Evolutionary conservation across 1,140 invertebrate genomes (phyloP).

Genomic region (Micrasema longulum): DNA sequence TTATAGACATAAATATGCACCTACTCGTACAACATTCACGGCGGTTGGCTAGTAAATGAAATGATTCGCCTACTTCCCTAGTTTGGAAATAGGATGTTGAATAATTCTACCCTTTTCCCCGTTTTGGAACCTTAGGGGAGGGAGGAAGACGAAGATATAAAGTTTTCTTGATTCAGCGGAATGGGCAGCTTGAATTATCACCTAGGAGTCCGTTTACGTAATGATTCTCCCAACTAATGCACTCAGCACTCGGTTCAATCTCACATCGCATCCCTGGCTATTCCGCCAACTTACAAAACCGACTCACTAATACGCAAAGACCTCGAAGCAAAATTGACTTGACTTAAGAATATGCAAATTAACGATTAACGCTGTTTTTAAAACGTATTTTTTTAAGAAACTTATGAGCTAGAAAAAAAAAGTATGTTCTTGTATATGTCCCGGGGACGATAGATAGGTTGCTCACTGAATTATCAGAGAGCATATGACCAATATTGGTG

Average conservation of each 20-base stretch:
- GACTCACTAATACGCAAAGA: not conserved
- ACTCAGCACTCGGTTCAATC: conserved; percentile 23
- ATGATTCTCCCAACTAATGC: conserved; percentile 27
- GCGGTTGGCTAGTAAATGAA: conserved; percentile 21
- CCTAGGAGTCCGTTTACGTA: conserved; percentile 26
- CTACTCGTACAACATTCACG: not conserved
- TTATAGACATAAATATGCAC: too few species aligned
- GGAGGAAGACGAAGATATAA: conserved; percentile 20
- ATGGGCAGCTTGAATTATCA: conserved; percentile 28
- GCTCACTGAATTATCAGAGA: too few species aligned
- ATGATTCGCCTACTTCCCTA: conserved; percentile 16
- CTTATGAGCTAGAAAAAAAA: too few species aligned
- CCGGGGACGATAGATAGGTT: too few species aligned
- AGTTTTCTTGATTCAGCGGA: conserved; percentile 25
- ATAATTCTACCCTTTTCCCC: conserved; percentile 31
- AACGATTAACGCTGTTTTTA: too few species aligned
- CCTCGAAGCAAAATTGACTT: not conserved
- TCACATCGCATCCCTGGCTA: conserved; percentile 12
- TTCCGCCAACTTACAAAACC: not conserved
- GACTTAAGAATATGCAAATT: too few species aligned
- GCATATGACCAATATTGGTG: too few species aligned
- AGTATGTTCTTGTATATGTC: too few species aligned
- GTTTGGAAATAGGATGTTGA: conserved; percentile 31
- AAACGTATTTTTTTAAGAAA: too few species aligned
- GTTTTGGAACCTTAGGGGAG: not conserved